Percentiles rank a stretch among this genome's conserved stretches.
Conservation (phyloP, 2,888 invertebrate species). For the Mallateleia sp. region DNA sequence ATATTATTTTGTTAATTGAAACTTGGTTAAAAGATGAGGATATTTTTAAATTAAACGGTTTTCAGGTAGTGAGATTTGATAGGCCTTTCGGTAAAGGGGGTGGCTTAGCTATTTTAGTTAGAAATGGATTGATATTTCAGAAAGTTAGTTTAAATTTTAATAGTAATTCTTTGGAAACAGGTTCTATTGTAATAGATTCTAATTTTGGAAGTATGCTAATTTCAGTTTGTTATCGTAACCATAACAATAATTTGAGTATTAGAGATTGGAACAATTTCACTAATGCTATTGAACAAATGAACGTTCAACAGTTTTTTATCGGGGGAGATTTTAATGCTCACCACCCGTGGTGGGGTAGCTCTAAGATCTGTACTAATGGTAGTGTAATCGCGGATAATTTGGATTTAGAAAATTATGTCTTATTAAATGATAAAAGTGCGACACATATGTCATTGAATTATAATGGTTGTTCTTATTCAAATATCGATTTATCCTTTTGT, state of each 20-base stretch:
- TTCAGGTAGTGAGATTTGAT: slow-evolving; percentile 4
- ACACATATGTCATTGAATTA: slow-evolving; percentile 36
- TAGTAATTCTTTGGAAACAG: not conserved
- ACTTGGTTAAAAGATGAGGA: slow-evolving; percentile 3
- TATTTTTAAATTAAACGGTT: slow-evolving; percentile 4
- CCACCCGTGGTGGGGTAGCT: slow-evolving; percentile 10
- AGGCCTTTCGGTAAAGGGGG: not conserved
- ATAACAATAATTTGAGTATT: no score
- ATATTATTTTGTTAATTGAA: slow-evolving; percentile 4
- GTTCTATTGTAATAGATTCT: not conserved
- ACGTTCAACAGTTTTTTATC: not conserved
- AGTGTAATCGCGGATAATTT: slow-evolving; percentile 6
- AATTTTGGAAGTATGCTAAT: no score
- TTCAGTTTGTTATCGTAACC: no score
- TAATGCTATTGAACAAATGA: not conserved
- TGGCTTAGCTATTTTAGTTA: slow-evolving; percentile 16
- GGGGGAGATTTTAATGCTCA: slow-evolving; percentile 28
- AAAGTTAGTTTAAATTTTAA: not conserved
- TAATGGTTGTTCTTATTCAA: slow-evolving; percentile 1
- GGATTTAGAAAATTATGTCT: not conserved
- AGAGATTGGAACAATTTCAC: no score
- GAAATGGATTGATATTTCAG: not conserved
- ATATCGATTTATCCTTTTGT: slow-evolving; percentile 11
- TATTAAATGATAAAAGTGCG: slow-evolving; percentile 19
- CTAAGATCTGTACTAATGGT: slow-evolving; percentile 12